These are phyloP conservation scores for Cerceris rybyensis DNA, from an alignment of 2,888 invertebrate genomes.

Conservation along the genomic window DNA sequence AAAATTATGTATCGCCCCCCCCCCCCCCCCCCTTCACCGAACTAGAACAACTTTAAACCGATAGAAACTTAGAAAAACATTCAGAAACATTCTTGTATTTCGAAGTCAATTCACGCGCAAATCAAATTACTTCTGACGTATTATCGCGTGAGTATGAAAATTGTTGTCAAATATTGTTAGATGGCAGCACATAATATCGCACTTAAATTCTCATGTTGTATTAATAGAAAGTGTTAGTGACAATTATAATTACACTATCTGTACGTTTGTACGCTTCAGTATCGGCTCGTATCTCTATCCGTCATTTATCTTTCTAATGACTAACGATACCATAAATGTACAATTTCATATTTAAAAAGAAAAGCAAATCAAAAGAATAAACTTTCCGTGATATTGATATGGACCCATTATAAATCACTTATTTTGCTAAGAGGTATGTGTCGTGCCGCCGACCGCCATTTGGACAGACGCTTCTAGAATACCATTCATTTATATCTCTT, in stretches of 20 bases:
- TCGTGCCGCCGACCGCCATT: slow-evolving; percentile 70
- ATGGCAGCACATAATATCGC: slow-evolving; percentile 52
- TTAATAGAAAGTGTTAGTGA: slow-evolving; percentile 25
- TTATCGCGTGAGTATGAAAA: slow-evolving; percentile 48
- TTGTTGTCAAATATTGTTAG: slow-evolving; percentile 55
- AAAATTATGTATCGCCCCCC: too few species aligned
- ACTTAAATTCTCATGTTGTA: slow-evolving; percentile 21
- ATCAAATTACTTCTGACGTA: slow-evolving; percentile 23
- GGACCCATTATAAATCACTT: slow-evolving; percentile 60
- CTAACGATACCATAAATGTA: too few species aligned
- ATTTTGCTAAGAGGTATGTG: slow-evolving; percentile 60
- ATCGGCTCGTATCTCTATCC: neutral
- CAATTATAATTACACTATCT: slow-evolving; percentile 8
- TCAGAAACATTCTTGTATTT: slow-evolving; percentile 12
- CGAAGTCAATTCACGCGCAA: slow-evolving; percentile 35
- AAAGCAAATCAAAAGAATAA: neutral
- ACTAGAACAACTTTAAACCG: too few species aligned
- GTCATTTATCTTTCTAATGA: neutral
- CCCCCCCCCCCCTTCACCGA: too few species aligned
- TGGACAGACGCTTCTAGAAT: slow-evolving; percentile 75
- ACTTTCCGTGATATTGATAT: slow-evolving; percentile 8
- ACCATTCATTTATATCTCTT: slow-evolving; percentile 71
- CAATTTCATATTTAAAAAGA: neutral
- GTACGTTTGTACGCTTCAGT: neutral
- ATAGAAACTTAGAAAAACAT: neutral